Evolutionary conservation across 2,113 vertebrate genomes (phyloP), one percentile per base, ranked within the genome.

Genomic region (Labeo catla): DNA sequence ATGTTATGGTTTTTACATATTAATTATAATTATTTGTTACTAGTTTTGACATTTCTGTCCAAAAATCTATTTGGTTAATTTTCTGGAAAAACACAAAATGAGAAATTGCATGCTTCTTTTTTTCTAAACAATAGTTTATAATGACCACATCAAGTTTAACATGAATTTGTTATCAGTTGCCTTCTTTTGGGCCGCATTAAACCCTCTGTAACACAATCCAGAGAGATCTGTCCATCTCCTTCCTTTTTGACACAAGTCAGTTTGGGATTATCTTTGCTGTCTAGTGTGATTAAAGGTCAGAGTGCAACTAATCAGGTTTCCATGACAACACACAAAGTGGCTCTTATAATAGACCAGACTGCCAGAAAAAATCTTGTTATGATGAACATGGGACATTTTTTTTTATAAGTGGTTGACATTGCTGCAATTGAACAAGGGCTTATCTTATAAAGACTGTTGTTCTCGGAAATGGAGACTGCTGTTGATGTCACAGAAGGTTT

Each of bases 251-350:
- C 59, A 68, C 23, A 68, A 70, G 49, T 80, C 65, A 73, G 39
- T 66, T 11, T 34, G 47, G 86, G 92, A 93, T 94, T 93, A 93
- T 90, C 87, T 88, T 89, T 86, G 88, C 88, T 89, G 90, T 88
- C 90, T 91, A 89, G 86, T 86, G 89, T 90, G 50, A 76, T 91
- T 87, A 91, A 92, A 90, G 39, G 90, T 91, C 86, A 59, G 76
- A 89, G 91, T 45, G 7, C 36, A 81, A 65, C 78, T 63, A 63
- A 47, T 81, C 54, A 63, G 78, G 78, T 81, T 81, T 81, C 61
- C 39, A 49, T 66, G 61, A 49, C 13, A 34, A 28, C 16, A 54
- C 34, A 21, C 21, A 61, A 78, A 78, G 76, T 78, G 15, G 50
- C 76, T 78, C 28, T 78, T 57, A 57, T 8, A 61, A 43, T 13